phyloP scores from a whole-genome alignment of 2,113 vertebrate genomes.

The Hippocampus abdominalis region DNA sequence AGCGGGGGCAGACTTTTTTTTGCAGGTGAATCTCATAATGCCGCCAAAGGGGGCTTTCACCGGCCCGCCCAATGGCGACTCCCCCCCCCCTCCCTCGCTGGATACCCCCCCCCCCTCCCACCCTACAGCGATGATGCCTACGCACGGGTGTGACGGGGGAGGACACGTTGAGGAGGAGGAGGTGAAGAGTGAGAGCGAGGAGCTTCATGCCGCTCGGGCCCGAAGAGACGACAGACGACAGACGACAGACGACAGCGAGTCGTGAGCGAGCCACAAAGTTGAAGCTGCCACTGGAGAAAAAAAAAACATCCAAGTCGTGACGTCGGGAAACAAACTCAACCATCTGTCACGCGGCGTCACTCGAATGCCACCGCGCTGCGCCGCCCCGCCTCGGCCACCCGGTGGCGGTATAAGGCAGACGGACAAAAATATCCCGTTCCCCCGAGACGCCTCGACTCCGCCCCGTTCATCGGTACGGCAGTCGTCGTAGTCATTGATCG shows the following conservation, averaged over 20 bases:
- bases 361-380: neutral
- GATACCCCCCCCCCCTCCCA: neutral
- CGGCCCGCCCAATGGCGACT: slow-evolving; percentile 50
- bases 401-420: no score
- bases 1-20: slow-evolving; percentile 48
- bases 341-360: neutral
- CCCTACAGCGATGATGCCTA: slow-evolving; percentile 8
- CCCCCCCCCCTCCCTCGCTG: slow-evolving; percentile 28
- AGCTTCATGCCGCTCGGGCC: neutral
- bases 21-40: slow-evolving; percentile 63
- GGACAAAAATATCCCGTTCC: no score
- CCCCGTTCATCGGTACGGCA: no score
- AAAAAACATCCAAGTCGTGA: no score
- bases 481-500: neutral
- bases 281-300: no score
- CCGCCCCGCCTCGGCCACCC: no score
- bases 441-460: no score
- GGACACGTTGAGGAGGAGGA: neutral
- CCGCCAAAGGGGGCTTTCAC: slow-evolving; percentile 58
- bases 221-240: slow-evolving; percentile 9
- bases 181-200: slow-evolving; percentile 19
- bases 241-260: slow-evolving; percentile 13
- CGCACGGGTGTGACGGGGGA: slow-evolving; percentile 33
- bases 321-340: neutral
- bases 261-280: neutral